Base-by-base conservation (phyloP, 2,888 invertebrate species). In the Ditylenchus weischeri region DNA sequence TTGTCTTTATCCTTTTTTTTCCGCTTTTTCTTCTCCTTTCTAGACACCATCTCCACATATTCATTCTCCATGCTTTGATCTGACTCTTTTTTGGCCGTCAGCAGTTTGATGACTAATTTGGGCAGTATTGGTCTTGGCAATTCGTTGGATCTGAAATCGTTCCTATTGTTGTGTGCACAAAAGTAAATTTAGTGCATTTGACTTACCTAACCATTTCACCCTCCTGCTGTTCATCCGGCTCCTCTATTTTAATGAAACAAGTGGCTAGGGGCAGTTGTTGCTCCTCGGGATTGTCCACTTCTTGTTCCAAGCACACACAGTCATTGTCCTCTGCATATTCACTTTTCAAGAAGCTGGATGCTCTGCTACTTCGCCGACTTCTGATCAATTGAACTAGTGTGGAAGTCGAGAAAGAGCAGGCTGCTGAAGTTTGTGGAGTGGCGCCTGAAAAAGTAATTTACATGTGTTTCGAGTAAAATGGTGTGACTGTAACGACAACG, bases 1-100 rank as follows among this genome's bases (percentile, higher is more conserved):
- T 60, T 57, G 64, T 74, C 74, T 15, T 51, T 57, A 15, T 65
- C 68, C 57, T 59, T 69, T 70, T 43, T 15, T 57, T 75, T 66
- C 64, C 63, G 64, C 57, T 71, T 72, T 59, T 72, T 64, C 57
- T 29, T 61, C 54, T 61, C 63, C 43, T 23, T 10, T 21, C 49
- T 65, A 36, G n/a, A 54, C 50, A 7, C 68, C 64, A 6, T 72
- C 38, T 49, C 64, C 29, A 36, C 0, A n/a, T 15, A 10, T n/a
- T 38, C 59, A 13, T 19, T 29, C 11, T 59, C 59, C 21, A 11
- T 59, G 59, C 29, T 59, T 29, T 59, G 23, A 11, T 50, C 63
- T 63, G 38, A 8, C 43, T 49, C 29, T 63, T 51, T 50, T 18
- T n/a, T 63, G 21, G 48, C 29, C 29, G 18, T 35, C 50, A 21